Evolutionary conservation across 2,113 vertebrate genomes (phyloP), one percentile per base, ranked within the genome.

Genomic region (Urocolius indicus): DNA sequence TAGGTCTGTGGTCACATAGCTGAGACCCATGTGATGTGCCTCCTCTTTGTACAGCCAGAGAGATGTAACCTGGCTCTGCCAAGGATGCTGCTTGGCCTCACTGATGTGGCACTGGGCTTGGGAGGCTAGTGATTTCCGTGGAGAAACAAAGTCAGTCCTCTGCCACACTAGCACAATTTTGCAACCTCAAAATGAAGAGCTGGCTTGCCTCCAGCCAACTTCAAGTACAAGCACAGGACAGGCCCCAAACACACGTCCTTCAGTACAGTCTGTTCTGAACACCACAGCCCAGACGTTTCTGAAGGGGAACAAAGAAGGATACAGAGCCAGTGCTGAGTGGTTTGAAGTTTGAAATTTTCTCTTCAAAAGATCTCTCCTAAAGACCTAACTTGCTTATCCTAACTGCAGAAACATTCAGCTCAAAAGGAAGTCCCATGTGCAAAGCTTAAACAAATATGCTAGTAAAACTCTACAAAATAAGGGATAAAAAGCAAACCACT

Each of bases 201-300:
- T 95, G 94, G 94, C 85, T 92, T 54, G 46, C 13, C 51, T 94
- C 92, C 85, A 93, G 82, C 20, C 75, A 90, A 85, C 36, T 90
- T 72, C 61, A 89, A 95, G 89, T 12, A 79, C 59, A 81, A 91
- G 65, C 73, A 95, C 49, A 83, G 85, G 94, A 79, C 15, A 4
- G 82, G 85, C 67, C 87, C 75, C 82, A 91, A 94, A 95, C 71
- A 87, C 71, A 76, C 1, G 13, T 76, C 79, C 84, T 89, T 91
- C 87, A 54, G 94, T 65, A 95, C 94, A 94, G 73, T 8, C 87
- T 94, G 94, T 94, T 92, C 93, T 26, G 69, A 91, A 92, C 69
- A 65, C 46, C 83, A 59, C 54, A 82, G 84, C 5, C 0, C 75
- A 94, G 62, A 58, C 7, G 2, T 38, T 69, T 67, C 71, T 55